Conservation (phyloP, 2,113 vertebrate genomes). For the Motacilla tschutschensis region DNA sequence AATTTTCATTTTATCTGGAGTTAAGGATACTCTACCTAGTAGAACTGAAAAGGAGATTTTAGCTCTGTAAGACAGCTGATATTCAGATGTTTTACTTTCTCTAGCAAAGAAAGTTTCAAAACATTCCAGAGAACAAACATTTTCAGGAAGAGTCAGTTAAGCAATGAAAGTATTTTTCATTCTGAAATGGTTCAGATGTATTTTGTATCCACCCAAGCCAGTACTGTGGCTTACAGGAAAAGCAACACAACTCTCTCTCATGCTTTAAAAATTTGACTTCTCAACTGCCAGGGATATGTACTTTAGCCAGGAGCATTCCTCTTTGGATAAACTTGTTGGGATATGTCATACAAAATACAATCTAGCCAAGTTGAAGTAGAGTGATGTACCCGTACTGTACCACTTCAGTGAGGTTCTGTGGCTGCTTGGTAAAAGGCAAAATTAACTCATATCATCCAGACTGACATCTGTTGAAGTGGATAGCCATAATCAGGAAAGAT, state of each 20-base stretch:
- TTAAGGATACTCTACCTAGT: not conserved
- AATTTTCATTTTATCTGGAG: not conserved
- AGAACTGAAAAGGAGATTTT: not conserved
- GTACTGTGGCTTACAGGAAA: not conserved
- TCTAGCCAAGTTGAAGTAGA: not conserved
- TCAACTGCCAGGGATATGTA: not conserved
- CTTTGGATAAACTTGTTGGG: not conserved
- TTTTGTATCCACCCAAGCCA: not conserved
- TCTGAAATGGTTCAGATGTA: not conserved
- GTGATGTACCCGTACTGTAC: not conserved
- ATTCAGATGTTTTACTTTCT: not conserved
- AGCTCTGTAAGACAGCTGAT: not conserved
- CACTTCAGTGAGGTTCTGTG: not conserved
- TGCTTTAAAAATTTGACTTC: not conserved
- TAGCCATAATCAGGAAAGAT: not conserved
- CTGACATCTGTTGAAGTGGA: not conserved
- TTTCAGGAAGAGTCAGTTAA: not conserved
- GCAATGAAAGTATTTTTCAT: not conserved
- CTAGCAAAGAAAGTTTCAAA: not conserved
- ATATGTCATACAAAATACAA: not conserved
- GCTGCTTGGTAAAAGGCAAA: not conserved
- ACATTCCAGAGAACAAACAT: not conserved
- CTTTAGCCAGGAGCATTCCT: not conserved
- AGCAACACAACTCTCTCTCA: not conserved
- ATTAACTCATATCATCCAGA: not conserved